phyloP scores from a whole-genome alignment of 2,113 vertebrate genomes.

The Lophotis ruficrista region DNA sequence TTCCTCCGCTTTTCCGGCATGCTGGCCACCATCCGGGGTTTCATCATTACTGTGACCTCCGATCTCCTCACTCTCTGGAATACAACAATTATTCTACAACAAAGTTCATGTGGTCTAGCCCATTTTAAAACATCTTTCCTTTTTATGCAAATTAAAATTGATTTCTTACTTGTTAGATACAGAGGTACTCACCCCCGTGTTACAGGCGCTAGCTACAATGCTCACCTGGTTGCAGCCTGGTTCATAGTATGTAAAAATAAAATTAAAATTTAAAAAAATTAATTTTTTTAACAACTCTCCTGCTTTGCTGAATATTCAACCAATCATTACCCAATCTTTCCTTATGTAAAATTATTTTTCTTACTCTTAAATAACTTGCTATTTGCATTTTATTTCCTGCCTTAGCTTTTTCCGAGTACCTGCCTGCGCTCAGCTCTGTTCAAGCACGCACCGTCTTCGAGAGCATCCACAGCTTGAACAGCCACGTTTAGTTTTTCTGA shows the following conservation, averaged over 20 bases:
- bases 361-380: not conserved
- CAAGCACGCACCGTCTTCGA: accelerated
- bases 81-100: not conserved
- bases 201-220: not conserved
- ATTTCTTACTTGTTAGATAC: not conserved
- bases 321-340: not conserved
- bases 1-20: not conserved
- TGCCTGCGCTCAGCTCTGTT: not conserved
- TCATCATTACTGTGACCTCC: not conserved
- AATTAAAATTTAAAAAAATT: not conserved
- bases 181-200: not conserved
- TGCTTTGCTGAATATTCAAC: not conserved
- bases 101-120: not conserved
- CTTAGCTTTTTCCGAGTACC: not conserved
- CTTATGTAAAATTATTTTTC: not conserved
- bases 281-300: not conserved
- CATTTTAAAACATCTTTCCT: not conserved
- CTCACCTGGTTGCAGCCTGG: not conserved
- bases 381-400: not conserved
- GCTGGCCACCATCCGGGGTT: not conserved
- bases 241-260: not conserved
- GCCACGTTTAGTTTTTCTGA: too few species aligned
- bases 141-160: not conserved
- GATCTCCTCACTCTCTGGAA: not conserved
- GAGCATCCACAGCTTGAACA: too few species aligned